Conservation (phyloP, 2,888 invertebrate species). For the Macrostomum cliftonense region DNA sequence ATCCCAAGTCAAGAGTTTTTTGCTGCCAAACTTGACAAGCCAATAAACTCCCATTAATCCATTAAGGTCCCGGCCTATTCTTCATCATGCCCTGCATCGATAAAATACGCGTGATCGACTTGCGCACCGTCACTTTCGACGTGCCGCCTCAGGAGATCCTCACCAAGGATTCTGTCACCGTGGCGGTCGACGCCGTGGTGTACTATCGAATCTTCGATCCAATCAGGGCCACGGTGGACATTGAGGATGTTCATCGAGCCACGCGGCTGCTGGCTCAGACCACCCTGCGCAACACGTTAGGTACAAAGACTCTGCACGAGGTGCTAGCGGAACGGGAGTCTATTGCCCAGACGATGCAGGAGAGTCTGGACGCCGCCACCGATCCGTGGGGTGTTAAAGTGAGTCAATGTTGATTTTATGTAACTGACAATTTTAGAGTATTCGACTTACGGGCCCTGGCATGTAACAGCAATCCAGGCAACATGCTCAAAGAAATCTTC, state of each 20-base stretch:
- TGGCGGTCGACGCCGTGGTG: not conserved
- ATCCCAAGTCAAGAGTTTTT: no score
- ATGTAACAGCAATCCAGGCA: no score
- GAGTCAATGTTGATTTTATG: no score
- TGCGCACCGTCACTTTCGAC: slow-evolving; percentile 20
- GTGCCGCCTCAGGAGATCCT: slow-evolving; percentile 19
- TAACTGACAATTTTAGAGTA: no score
- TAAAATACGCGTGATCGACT: no score
- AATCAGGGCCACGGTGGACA: not conserved
- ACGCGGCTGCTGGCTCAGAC: not conserved
- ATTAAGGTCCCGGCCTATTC: no score
- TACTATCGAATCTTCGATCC: not conserved
- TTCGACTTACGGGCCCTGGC: no score
- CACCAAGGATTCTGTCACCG: not conserved
- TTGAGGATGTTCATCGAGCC: not conserved
- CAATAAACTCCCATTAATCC: no score
- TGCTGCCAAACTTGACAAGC: no score
- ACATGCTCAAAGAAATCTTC: no score
- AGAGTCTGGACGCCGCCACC: not conserved
- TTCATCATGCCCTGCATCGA: no score
- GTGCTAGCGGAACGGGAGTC: not conserved
- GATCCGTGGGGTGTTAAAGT: no score
- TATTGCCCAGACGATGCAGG: not conserved
- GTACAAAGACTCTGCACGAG: not conserved
- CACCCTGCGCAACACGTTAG: not conserved